Evolutionary conservation across 2,797 vertebrate species (phyloP).

Genomic region (Neomorphus geoffroyi): DNA sequence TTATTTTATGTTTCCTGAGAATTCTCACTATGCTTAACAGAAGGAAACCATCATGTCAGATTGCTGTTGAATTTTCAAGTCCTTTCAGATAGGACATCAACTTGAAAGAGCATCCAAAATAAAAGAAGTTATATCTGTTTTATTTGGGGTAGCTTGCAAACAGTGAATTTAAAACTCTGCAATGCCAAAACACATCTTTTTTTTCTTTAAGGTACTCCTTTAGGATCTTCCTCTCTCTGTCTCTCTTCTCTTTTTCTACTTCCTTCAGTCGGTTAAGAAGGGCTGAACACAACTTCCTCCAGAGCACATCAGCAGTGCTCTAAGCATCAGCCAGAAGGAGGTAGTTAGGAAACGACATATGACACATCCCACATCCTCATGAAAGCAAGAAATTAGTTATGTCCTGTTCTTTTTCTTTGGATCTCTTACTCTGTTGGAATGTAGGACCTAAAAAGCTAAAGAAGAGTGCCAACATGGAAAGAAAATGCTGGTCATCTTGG

Average conservation of each 20-base stretch:
- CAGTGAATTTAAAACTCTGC: constrained; percentile 7
- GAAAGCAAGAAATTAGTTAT: not conserved
- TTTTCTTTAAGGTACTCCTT: constrained; percentile 20
- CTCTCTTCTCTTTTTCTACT: constrained; percentile 61
- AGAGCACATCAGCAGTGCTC: not conserved
- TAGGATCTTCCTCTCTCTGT: constrained; percentile 63
- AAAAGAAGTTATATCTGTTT: not conserved
- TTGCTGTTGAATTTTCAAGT: not conserved
- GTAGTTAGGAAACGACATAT: not conserved
- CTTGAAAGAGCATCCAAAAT: not conserved
- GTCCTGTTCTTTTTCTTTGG: not conserved
- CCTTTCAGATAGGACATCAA: not conserved
- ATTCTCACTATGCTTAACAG: not conserved
- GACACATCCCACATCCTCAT: not conserved
- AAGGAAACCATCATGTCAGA: not conserved
- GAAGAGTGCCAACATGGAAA: not conserved
- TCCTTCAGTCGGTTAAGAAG: constrained; percentile 48
- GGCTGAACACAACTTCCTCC: constrained; percentile 43
- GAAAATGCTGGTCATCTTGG: not conserved
- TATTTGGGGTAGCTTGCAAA: not conserved
- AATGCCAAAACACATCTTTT: not conserved
- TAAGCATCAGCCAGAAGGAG: constrained; percentile 12
- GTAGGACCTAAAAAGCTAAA: not conserved
- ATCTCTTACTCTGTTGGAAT: not conserved
- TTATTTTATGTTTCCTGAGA: not conserved